These are phyloP conservation scores for Unio pictorum DNA, from an alignment of 2,888 invertebrate species.

Conservation along the genomic window DNA sequence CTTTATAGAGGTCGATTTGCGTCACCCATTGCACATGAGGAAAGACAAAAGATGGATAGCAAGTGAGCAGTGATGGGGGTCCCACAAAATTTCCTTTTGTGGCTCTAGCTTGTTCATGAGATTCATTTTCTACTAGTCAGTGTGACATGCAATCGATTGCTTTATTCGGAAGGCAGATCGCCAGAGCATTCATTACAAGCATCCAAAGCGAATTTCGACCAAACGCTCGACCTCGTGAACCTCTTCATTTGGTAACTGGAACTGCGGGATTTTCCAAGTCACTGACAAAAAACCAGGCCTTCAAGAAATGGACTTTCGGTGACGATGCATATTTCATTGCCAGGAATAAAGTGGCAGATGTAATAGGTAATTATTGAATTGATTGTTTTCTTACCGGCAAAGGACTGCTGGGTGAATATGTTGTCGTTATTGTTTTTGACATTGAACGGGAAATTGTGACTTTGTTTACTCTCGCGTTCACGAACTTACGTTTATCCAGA, in stretches of 20 bases:
- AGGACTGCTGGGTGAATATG: not conserved
- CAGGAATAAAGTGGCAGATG: slow-evolving; percentile 85
- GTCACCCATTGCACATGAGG: too few species aligned
- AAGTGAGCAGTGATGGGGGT: too few species aligned
- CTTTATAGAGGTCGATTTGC: too few species aligned
- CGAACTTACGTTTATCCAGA: too few species aligned
- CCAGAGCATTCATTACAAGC: not conserved
- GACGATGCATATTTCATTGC: slow-evolving; percentile 97
- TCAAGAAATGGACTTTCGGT: slow-evolving; percentile 86
- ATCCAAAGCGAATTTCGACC: not conserved
- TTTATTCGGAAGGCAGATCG: not conserved
- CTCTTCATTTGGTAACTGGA: slow-evolving; percentile 79
- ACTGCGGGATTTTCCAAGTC: slow-evolving; percentile 95
- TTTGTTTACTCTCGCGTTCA: too few species aligned
- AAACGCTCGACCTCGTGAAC: slow-evolving; percentile 63
- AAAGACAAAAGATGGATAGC: too few species aligned
- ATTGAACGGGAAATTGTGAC: not conserved
- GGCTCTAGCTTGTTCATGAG: too few species aligned
- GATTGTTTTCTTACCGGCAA: slow-evolving; percentile 1
- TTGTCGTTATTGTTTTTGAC: slow-evolving; percentile 1
- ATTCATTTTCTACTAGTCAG: not conserved
- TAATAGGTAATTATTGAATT: slow-evolving; percentile 81
- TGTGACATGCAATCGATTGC: slow-evolving; percentile 1
- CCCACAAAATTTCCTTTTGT: too few species aligned
- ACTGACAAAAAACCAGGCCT: slow-evolving; percentile 54